These are phyloP conservation scores for Rana temporaria DNA, from an alignment of 2,113 vertebrate genomes.

Conservation along the genomic window DNA sequence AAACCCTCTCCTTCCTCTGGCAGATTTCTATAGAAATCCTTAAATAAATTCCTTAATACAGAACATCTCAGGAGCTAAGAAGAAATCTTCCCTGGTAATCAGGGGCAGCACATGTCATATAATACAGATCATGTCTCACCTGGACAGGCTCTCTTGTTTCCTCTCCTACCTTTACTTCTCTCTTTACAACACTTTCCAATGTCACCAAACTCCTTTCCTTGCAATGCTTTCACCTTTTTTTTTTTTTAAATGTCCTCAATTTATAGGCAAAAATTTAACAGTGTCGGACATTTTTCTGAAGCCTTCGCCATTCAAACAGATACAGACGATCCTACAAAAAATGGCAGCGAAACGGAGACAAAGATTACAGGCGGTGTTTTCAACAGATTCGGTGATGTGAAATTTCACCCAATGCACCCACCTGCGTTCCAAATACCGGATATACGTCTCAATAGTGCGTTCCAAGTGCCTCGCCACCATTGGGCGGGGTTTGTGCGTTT, in stretches of 20 bases:
- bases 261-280: not conserved
- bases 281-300: constrained; percentile 6
- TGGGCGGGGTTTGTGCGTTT: constrained; percentile 1
- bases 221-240: not conserved
- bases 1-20: too few relatives aligned
- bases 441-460: constrained; percentile 25
- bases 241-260: not conserved
- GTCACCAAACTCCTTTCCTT: not conserved
- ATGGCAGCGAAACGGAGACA: not conserved
- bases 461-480: not conserved
- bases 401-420: constrained; percentile 15
- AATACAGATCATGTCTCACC: not conserved
- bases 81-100: too few relatives aligned
- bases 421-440: constrained; percentile 50
- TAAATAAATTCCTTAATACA: too few relatives aligned
- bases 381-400: too few relatives aligned
- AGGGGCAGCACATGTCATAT: too few relatives aligned
- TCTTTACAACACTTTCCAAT: not conserved
- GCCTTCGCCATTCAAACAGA: not conserved
- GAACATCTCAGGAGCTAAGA: too few relatives aligned
- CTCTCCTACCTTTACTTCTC: not conserved
- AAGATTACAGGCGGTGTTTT: too few relatives aligned
- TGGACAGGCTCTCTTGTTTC: not conserved
- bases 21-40: too few relatives aligned
- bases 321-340: not conserved